Base-by-base conservation (phyloP, 2,113 vertebrate genomes). In the Prunella himalayana region DNA sequence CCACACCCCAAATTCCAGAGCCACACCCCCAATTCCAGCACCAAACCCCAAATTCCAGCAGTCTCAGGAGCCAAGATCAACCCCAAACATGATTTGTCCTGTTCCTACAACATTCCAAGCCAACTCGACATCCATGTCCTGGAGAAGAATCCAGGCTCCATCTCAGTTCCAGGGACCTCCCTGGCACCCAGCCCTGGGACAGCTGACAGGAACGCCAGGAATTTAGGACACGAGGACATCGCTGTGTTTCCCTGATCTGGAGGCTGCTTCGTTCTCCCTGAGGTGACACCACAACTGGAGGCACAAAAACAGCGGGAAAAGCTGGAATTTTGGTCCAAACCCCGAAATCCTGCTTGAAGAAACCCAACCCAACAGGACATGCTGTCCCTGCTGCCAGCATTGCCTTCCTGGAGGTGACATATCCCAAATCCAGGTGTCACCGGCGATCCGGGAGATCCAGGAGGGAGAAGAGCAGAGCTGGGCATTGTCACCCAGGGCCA, bases 171-270 rank as follows among this genome's bases (percentile, higher is more conserved):
- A 6, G 20, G 66, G 53, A 10, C 13, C 60, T 28, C 33, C 59
- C 59, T 3, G 15, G 11, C 19, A 13, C 8, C 4, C 51, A 5
- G n/a, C 61, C 28, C 18, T 15, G 10, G 27, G 15, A 4, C 47
- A 45, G 49, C 79, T 2, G 24, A 6, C 4, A 13, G 2, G 2
- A 63, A 10, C 11, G 1, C 5, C 42, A 2, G 71, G 51, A 75
- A 28, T 1, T 3, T 0, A 2, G 70, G 63, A 25, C 1, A 7
- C 0, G 0, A 35, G 87, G 61, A 53, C 49, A 11, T 6, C 0
- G 6, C 47, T 17, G 18, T 1, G 1, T 23, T 63, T 15, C 21
- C 11, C 7, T 6, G 13, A 23, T 41, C 28, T 19, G 0, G 35
- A 60, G 77, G 70, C 73, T 76, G 77, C 65, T 96, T 33, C 33